Evolutionary conservation across 2,113 vertebrate genomes (phyloP), one percentile per base, ranked within the genome.

Genomic region (Xiphophorus couchianus): DNA sequence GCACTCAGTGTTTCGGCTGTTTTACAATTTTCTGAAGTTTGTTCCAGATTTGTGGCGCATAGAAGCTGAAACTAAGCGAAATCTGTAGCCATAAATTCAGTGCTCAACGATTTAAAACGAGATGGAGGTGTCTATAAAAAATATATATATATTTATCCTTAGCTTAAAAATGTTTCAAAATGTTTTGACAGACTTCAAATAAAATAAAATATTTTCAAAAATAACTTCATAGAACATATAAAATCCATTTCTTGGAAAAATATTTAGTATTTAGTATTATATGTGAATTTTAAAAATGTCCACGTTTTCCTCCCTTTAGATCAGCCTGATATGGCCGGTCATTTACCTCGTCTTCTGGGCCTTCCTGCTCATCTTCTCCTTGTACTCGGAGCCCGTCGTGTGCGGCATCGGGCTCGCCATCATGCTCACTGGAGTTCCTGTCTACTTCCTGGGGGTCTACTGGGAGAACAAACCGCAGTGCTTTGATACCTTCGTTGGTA

Each of bases 301-400:
- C 1, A n/a, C 9, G 0, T 58, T 19, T 31, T 63, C 12, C 29
- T 48, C 64, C 71, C 42, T 81, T 71, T 93, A 97, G 97, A 76
- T 98, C 84, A 97, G 86, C 84, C 91, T 97, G 67, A 86, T 97
- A 48, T 97, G 96, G 92, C 97, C 97, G 0, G 90, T 96, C 19
- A 94, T 97, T 90, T 98, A 97, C 89, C 90, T 97, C 89, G 76
- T 97, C 54, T 97, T 98, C 92, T 98, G 96, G 97, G 97, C 96
- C 74, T 97, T 97, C 92, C 84, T 98, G 83, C 93, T 97, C 76
- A 91, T 97, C 86, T 97, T 98, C 91, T 97, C 96, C 71, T 91
- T 98, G 13, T 96, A 95, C 94, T 97, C 96, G 0, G 97, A 98
- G 86, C 97, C 97, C 0, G 68, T 98, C 84, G 97, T 97, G 39